phyloP scores from a whole-genome alignment of 1,140 invertebrate species.

The Episyrphus balteatus region DNA sequence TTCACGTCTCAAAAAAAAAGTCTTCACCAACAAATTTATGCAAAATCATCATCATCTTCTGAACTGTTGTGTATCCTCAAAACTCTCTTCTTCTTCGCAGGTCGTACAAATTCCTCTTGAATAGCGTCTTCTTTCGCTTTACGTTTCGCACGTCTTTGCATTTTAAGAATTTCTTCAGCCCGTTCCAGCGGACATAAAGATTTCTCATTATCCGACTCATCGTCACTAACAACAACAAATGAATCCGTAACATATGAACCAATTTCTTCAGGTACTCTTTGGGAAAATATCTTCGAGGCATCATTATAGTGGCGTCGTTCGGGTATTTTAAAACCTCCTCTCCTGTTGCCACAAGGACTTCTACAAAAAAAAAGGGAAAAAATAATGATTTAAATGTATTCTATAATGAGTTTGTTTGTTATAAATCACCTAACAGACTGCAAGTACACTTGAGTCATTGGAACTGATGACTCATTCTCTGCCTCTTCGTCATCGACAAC shows the following conservation, averaged over 20 bases:
- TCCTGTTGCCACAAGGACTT: constrained; percentile 18
- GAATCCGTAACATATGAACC: constrained; percentile 26
- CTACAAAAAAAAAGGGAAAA: constrained; percentile 5
- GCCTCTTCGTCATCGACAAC: constrained; percentile 36
- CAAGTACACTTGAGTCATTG: constrained; percentile 48
- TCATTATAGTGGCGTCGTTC: constrained; percentile 16
- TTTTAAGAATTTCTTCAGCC: constrained; percentile 29
- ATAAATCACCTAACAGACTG: constrained; percentile 47
- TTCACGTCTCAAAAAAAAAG: too few species aligned
- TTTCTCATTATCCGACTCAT: constrained; percentile 13
- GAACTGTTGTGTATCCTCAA: too few species aligned
- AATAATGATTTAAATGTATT: constrained; percentile 11
- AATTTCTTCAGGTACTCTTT: constrained; percentile 13
- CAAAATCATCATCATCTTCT: too few species aligned
- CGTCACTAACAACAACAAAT: constrained; percentile 18
- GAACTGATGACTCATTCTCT: constrained; percentile 32
- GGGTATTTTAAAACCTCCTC: constrained; percentile 29
- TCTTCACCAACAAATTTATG: too few species aligned
- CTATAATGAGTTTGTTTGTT: too few species aligned
- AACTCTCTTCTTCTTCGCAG: too few species aligned
- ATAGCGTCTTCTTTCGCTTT: too few species aligned
- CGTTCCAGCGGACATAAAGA: constrained; percentile 26
- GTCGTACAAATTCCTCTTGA: too few species aligned
- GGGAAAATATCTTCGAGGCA: constrained; percentile 25
- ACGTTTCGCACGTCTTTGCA: constrained; percentile 9